These are phyloP conservation scores for Sebastes itinus DNA, from an alignment of 2,797 vertebrate genomes.

Conservation along the genomic window DNA sequence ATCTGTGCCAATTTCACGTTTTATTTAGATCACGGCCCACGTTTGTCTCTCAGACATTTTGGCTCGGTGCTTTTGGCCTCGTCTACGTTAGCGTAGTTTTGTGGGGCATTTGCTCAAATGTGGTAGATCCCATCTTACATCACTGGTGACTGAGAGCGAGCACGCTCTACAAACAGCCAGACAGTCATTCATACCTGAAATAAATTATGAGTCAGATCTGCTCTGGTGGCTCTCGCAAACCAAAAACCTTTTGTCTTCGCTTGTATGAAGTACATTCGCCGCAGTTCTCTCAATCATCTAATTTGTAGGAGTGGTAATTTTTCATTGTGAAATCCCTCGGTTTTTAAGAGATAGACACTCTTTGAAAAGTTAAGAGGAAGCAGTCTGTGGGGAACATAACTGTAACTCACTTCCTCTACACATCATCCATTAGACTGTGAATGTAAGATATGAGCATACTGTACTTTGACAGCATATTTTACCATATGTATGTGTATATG, in stretches of 20 bases:
- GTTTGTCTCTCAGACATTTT: neutral
- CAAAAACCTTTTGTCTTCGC: conserved; percentile 31
- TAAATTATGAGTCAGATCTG: conserved; percentile 61
- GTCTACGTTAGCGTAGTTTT: conserved; percentile 44
- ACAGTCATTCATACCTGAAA: conserved; percentile 68
- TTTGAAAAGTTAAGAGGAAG: conserved; percentile 58
- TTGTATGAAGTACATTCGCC: conserved; percentile 25
- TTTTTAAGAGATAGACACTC: conserved; percentile 4
- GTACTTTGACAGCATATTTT: neutral
- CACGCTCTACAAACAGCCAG: conserved; percentile 26
- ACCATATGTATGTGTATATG: too few relatives aligned
- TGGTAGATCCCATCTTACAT: conserved; percentile 62
- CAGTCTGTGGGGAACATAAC: neutral
- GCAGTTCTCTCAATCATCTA: conserved; percentile 40
- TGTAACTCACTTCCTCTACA: conserved; percentile 56
- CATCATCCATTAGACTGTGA: neutral
- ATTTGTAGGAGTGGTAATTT: conserved; percentile 28
- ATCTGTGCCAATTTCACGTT: conserved; percentile 13
- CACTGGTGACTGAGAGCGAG: conserved; percentile 52
- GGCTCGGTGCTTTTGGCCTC: conserved; percentile 28
- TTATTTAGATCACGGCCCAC: conserved; percentile 40
- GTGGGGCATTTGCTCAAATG: conserved; percentile 53
- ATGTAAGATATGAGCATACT: neutral
- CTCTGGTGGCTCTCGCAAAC: conserved; percentile 3
- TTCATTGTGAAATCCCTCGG: conserved; percentile 46